A percentile compares a stretch with the other conserved stretches of the same genome.
These are phyloP conservation scores for Podarcis lilfordi DNA, from an alignment of 2,797 vertebrate species.

Conservation along the genomic window DNA sequence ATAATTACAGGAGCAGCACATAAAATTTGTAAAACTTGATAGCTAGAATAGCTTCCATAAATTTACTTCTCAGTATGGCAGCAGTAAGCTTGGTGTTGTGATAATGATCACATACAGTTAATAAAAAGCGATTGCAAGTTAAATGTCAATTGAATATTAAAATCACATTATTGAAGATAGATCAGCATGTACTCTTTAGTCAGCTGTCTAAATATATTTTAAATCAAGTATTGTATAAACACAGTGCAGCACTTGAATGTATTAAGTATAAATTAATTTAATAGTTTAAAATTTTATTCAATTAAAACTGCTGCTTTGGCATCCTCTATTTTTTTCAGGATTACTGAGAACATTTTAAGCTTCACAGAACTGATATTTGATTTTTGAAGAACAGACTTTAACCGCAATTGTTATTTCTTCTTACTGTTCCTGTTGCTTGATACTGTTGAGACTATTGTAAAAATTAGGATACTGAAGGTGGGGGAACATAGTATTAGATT, in stretches of 20 bases:
- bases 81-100: slow-evolving; percentile 22
- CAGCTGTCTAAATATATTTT: slow-evolving; percentile 42
- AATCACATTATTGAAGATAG: slow-evolving; percentile 47
- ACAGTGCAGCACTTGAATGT: slow-evolving; percentile 21
- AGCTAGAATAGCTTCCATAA: slow-evolving; percentile 15
- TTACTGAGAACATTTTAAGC: slow-evolving; percentile 22
- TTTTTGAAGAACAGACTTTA: background rate
- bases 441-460: background rate
- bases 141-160: slow-evolving; percentile 47
- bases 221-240: slow-evolving; percentile 40
- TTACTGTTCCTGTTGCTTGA: too few species aligned
- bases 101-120: background rate
- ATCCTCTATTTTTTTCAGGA: background rate
- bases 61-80: slow-evolving; percentile 22
- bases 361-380: background rate
- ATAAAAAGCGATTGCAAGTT: slow-evolving; percentile 35
- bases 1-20: background rate
- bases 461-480: background rate
- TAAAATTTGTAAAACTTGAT: slow-evolving; percentile 24
- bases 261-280: slow-evolving; percentile 56
- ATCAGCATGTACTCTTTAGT: slow-evolving; percentile 29
- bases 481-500: background rate
- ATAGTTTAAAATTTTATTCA: slow-evolving; percentile 53
- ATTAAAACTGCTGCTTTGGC: slow-evolving; percentile 46
- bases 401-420: background rate